phyloP scores from a whole-genome alignment of 2,797 vertebrate genomes.

The Orientallactaga sibirica region DNA sequence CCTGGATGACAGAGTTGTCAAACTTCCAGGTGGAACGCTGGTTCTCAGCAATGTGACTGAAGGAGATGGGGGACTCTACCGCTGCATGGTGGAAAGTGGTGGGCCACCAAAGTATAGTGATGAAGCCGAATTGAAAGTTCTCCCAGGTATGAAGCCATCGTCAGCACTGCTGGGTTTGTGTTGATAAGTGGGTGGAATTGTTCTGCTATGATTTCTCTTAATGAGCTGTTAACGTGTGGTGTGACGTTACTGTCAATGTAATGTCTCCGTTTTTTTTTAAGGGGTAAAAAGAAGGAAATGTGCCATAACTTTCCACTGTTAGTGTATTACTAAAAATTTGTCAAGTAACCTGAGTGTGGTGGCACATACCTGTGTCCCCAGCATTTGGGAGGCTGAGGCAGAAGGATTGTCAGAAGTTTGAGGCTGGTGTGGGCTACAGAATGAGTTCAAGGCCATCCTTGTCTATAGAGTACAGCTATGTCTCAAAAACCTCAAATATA shows the following conservation, averaged over 20 bases:
- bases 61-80: slow-evolving; percentile 92
- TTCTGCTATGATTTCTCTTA: slow-evolving; percentile 17
- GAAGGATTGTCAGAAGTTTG: too few species aligned
- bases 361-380: neutral
- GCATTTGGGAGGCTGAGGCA: too few species aligned
- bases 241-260: neutral
- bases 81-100: slow-evolving; percentile 93
- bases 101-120: slow-evolving; percentile 94
- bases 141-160: slow-evolving; percentile 90
- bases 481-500: too few species aligned
- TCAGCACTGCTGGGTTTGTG: neutral
- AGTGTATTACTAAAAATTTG: slow-evolving; percentile 24
- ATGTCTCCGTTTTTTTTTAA: slow-evolving; percentile 54
- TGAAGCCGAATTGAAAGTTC: slow-evolving; percentile 93
- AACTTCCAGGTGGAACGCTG: slow-evolving; percentile 92
- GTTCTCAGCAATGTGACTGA: slow-evolving; percentile 94
- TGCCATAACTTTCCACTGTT: neutral
- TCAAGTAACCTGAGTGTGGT: neutral
- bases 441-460: neutral
- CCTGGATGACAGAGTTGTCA: slow-evolving; percentile 87
- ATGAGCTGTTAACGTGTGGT: neutral
- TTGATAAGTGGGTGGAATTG: slow-evolving; percentile 35
- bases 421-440: too few species aligned
- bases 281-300: neutral
- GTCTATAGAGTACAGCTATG: neutral